Conservation (phyloP, 2,113 vertebrate genomes). For the Mastomys natalensis region DNA sequence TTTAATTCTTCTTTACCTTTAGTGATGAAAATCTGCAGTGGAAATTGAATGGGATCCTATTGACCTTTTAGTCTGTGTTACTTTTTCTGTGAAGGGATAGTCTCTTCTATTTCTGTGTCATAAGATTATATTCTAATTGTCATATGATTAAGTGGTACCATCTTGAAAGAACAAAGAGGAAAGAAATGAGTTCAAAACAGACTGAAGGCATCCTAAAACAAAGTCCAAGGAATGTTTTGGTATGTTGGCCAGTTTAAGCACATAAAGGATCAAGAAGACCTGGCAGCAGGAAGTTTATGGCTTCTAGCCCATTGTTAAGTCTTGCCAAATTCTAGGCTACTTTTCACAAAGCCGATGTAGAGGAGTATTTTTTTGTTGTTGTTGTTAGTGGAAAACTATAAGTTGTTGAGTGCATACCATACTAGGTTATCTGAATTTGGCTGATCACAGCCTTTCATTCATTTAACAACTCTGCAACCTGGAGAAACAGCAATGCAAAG, state of each 20-base stretch:
- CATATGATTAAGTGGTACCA: slow-evolving; percentile 66
- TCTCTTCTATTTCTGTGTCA: slow-evolving; percentile 60
- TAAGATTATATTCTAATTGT: slow-evolving; percentile 73
- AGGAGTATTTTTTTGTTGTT: neutral
- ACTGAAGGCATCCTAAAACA: slow-evolving; percentile 68
- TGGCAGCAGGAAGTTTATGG: slow-evolving; percentile 28
- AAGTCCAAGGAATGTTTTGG: slow-evolving; percentile 76
- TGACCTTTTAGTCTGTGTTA: slow-evolving; percentile 21
- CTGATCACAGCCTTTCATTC: neutral
- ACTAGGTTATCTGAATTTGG: slow-evolving; percentile 30
- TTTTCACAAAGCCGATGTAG: slow-evolving; percentile 34
- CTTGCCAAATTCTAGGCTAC: slow-evolving; percentile 62
- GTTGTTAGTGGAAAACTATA: slow-evolving; percentile 43
- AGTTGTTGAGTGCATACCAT: neutral
- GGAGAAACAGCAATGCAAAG: slow-evolving; percentile 15
- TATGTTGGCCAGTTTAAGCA: slow-evolving; percentile 68
- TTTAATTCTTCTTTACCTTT: neutral
- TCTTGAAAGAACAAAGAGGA: slow-evolving; percentile 76
- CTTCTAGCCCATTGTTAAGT: slow-evolving; percentile 23
- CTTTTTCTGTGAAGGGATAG: slow-evolving; percentile 51
- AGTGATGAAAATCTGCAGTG: slow-evolving; percentile 18
- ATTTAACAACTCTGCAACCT: slow-evolving; percentile 24
- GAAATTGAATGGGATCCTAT: slow-evolving; percentile 63
- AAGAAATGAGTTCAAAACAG: slow-evolving; percentile 52
- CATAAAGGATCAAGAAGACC: slow-evolving; percentile 75